Evolutionary conservation across 2,113 vertebrate species (phyloP).

Genomic region (Clarias gariepinus): DNA sequence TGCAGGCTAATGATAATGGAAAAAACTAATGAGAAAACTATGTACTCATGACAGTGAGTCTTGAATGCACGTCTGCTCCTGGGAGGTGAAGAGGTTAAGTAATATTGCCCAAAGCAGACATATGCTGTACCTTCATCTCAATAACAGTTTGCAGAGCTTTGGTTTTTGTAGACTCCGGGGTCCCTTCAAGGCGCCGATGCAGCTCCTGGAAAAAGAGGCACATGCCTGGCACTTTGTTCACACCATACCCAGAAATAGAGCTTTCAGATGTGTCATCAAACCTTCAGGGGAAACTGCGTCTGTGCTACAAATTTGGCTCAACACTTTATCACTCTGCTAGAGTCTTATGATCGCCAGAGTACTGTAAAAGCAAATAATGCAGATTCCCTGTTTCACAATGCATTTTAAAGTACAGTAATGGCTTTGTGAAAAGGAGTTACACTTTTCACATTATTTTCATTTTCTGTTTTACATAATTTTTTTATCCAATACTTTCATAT

Average conservation of each 20-base stretch:
- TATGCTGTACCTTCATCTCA: conserved; percentile 89
- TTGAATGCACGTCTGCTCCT: not conserved
- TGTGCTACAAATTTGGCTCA: conserved; percentile 36
- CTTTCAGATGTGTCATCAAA: conserved; percentile 50
- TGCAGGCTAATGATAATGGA: not conserved
- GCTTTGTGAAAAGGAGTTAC: not conserved
- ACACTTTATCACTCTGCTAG: conserved; percentile 18
- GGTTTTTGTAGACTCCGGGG: conserved; percentile 95
- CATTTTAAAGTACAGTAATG: not conserved
- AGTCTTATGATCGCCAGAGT: conserved; percentile 23
- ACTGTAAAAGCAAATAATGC: conserved; percentile 39
- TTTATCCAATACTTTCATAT: not conserved
- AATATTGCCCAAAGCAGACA: not conserved
- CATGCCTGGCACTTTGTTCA: conserved; percentile 53
- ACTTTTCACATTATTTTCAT: not conserved
- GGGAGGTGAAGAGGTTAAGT: not conserved
- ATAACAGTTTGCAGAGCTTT: conserved; percentile 98
- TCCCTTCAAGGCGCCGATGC: conserved; percentile 91
- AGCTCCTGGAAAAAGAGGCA: conserved; percentile 80
- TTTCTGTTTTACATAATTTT: not conserved
- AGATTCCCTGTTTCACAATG: conserved; percentile 23
- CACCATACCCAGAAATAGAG: conserved; percentile 54
- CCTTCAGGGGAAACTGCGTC: conserved; percentile 43
- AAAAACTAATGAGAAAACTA: not conserved
- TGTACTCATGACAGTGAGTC: too few relatives aligned